Percentiles rank a stretch among this genome's conserved stretches.
phyloP scores from a whole-genome alignment of 2,888 invertebrate species.

The Amphipyra tragopoginis region DNA sequence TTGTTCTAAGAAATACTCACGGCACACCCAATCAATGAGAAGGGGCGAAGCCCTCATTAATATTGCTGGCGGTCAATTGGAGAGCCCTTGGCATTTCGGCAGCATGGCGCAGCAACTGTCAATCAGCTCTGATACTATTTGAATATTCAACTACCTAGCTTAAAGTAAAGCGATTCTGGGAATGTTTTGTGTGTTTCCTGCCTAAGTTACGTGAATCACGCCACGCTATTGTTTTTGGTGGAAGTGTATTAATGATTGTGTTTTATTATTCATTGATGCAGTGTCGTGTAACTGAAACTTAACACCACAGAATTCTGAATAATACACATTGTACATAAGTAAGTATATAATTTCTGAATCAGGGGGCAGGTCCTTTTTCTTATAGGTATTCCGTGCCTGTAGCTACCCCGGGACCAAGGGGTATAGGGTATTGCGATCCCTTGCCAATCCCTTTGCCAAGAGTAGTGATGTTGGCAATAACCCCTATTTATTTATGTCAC shows the following conservation, averaged over 20 bases:
- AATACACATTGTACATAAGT: too few species aligned
- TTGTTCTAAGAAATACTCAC: not conserved
- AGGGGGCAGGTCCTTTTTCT: too few species aligned
- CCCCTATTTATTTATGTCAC: too few species aligned
- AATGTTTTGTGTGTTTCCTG: slow-evolving; percentile 33
- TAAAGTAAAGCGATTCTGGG: slow-evolving; percentile 31
- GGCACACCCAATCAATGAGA: slow-evolving; percentile 43
- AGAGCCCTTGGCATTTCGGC: slow-evolving; percentile 62
- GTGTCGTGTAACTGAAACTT: not conserved
- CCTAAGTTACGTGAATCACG: slow-evolving; percentile 34
- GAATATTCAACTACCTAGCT: slow-evolving; percentile 55
- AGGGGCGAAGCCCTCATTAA: slow-evolving; percentile 49
- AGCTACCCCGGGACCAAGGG: too few species aligned
- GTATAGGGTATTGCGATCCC: too few species aligned
- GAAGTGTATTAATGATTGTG: slow-evolving; percentile 30
- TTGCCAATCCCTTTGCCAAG: too few species aligned
- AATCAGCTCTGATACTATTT: slow-evolving; percentile 46
- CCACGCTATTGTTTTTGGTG: slow-evolving; percentile 32
- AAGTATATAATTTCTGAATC: too few species aligned
- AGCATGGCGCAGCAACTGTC: slow-evolving; percentile 39
- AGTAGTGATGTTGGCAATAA: too few species aligned
- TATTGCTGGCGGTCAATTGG: slow-evolving; percentile 53
- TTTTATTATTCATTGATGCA: slow-evolving; percentile 31
- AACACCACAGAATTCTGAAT: not conserved
- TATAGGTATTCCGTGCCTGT: too few species aligned